Percentiles rank a stretch among this genome's conserved stretches.
These are phyloP conservation scores for Rhabdophis nuchalis DNA, from an alignment of 2,797 vertebrate species.

Conservation along the genomic window DNA sequence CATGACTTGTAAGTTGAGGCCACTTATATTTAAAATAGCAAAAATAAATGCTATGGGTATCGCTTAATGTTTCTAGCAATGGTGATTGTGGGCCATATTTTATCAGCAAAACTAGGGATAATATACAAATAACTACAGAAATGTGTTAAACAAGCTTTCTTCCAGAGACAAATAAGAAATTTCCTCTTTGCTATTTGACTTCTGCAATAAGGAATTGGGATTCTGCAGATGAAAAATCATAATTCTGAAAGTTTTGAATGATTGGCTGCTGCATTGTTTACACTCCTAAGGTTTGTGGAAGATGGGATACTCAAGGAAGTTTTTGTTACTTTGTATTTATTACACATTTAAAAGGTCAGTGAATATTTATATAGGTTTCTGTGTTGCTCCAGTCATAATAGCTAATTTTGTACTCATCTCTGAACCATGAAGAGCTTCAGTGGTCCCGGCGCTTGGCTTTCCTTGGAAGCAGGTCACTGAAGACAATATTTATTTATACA, in stretches of 20 bases:
- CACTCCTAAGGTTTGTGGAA: background rate
- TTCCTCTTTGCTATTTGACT: background rate
- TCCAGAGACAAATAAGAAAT: background rate
- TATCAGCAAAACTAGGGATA: background rate
- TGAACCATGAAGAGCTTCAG: background rate
- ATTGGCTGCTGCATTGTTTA: background rate
- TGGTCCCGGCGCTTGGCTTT: background rate
- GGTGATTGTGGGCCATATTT: background rate
- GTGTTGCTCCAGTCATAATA: background rate
- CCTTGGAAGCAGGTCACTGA: background rate
- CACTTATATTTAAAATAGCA: background rate
- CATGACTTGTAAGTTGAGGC: background rate
- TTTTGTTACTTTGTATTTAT: background rate
- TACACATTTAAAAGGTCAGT: background rate
- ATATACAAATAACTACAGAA: background rate
- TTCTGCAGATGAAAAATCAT: background rate
- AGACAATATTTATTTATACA: background rate
- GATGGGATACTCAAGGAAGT: background rate
- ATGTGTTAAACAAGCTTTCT: background rate
- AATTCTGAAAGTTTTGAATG: background rate
- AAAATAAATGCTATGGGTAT: background rate
- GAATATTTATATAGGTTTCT: background rate
- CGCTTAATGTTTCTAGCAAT: background rate
- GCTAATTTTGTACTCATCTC: background rate
- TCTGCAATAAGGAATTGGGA: background rate